Evolutionary conservation across 2,113 vertebrate species (phyloP).

Genomic region (Rana temporaria): DNA sequence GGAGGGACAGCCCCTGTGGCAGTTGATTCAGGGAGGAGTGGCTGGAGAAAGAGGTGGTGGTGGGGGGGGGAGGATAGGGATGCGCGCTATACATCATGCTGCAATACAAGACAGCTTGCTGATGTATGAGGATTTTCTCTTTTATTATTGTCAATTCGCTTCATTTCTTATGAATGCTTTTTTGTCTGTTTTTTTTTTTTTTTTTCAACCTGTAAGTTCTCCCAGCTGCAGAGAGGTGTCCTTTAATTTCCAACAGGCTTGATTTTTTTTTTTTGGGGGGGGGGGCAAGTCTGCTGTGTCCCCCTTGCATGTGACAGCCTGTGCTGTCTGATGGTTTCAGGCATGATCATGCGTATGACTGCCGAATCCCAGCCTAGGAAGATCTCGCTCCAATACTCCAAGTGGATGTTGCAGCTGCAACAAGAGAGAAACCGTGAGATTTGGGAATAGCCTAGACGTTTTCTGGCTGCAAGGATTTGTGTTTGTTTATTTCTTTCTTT

Average conservation of each 20-base stretch:
- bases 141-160: conserved; percentile 10
- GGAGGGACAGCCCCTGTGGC: conserved; percentile 57
- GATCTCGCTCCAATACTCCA: conserved; percentile 10
- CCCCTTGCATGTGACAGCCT: conserved; percentile 19
- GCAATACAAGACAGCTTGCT: conserved; percentile 52
- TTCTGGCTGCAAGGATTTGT: conserved; percentile 17
- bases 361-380: not conserved
- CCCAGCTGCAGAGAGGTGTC: conserved; percentile 46
- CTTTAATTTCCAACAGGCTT: conserved; percentile 44
- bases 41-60: not conserved
- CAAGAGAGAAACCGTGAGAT: conserved; percentile 7
- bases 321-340: conserved; percentile 30
- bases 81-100: conserved; percentile 59
- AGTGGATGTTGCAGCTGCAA: conserved; percentile 29
- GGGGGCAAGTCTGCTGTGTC: not conserved
- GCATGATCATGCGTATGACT: not conserved
- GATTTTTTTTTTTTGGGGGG: conserved; percentile 35
- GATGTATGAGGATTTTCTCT: conserved; percentile 44
- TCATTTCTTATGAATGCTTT: not conserved
- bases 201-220: conserved; percentile 57
- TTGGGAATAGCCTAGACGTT: conserved; percentile 37
- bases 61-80: conserved; percentile 38
- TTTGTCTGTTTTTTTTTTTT: not conserved
- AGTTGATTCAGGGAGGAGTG: conserved; percentile 53
- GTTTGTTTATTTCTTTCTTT: too few relatives aligned